phyloP scores from a whole-genome alignment of 1,140 invertebrate species.

The Microplitis mediator region DNA sequence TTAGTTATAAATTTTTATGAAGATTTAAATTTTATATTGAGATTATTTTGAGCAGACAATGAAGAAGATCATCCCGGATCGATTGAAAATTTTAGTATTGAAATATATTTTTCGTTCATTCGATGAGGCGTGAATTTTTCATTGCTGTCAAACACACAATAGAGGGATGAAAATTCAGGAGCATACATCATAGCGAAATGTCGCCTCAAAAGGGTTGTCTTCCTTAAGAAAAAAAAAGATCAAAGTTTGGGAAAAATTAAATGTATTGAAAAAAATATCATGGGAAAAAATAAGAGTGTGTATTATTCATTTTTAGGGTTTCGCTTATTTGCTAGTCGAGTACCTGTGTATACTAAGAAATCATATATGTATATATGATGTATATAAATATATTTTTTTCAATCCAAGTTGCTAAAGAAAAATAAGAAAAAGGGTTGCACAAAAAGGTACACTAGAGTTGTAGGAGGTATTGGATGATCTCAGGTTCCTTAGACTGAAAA shows the following conservation, averaged over 20 bases:
- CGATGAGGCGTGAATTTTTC: conserved; percentile 40
- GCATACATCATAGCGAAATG: conserved; percentile 7
- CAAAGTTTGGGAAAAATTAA: background rate
- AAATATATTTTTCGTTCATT: conserved; percentile 17
- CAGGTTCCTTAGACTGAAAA: conserved; percentile 28
- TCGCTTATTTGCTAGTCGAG: conserved; percentile 34
- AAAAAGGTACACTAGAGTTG: background rate
- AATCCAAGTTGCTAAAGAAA: conserved; percentile 27
- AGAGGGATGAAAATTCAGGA: conserved; percentile 21
- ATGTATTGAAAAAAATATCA: background rate
- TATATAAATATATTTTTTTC: background rate
- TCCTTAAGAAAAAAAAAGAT: background rate
- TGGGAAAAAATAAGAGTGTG: conserved; percentile 9
- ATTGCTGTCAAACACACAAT: conserved; percentile 13
- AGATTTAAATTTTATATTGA: too few relatives aligned
- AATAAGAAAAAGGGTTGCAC: background rate
- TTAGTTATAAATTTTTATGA: too few relatives aligned
- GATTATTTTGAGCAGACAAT: too few relatives aligned
- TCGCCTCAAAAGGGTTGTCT: conserved; percentile 26
- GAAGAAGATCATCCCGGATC: too few relatives aligned
- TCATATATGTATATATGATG: background rate
- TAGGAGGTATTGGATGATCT: conserved; percentile 23
- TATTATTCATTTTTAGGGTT: conserved; percentile 28
- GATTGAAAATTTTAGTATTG: too few relatives aligned
- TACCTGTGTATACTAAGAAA: conserved; percentile 24